Conservation (phyloP, 2,113 vertebrate species). For the Syngnathoides biaculeatus region DNA sequence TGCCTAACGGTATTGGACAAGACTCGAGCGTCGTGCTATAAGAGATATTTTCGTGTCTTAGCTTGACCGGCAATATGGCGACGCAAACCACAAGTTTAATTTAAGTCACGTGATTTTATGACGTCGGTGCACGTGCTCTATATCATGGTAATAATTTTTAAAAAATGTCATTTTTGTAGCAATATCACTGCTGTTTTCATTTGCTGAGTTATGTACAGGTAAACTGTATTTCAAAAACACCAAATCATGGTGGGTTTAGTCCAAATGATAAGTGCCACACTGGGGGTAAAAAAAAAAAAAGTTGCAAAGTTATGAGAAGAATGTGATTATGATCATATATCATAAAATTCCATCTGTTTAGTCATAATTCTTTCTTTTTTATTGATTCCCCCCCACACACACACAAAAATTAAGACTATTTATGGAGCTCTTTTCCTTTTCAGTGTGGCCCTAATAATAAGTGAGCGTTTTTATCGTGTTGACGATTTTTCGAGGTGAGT, state of each 20-base stretch:
- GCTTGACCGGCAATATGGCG: no score
- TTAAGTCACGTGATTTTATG: no score
- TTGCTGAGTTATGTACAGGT: conserved; percentile 8
- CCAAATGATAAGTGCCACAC: background rate
- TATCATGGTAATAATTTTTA: no score
- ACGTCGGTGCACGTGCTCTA: no score
- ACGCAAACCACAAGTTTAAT: no score
- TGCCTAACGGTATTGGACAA: no score
- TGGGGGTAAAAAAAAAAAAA: background rate
- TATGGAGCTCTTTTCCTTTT: background rate
- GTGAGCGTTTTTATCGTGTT: conserved; percentile 21
- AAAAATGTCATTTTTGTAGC: background rate
- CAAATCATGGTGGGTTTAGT: background rate
- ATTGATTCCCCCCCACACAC: no score
- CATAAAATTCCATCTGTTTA: no score
- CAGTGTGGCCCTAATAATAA: conserved; percentile 1
- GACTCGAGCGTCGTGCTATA: no score
- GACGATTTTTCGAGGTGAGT: conserved; percentile 3
- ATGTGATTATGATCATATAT: background rate
- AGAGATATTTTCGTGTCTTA: no score
- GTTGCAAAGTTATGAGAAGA: background rate
- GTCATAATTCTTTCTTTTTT: background rate
- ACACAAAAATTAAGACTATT: background rate
- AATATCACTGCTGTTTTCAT: conserved; percentile 41
- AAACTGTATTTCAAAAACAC: background rate